These are phyloP conservation scores for Drosophila planitibia DNA, from an alignment of 2,888 invertebrate genomes.

Conservation along the genomic window DNA sequence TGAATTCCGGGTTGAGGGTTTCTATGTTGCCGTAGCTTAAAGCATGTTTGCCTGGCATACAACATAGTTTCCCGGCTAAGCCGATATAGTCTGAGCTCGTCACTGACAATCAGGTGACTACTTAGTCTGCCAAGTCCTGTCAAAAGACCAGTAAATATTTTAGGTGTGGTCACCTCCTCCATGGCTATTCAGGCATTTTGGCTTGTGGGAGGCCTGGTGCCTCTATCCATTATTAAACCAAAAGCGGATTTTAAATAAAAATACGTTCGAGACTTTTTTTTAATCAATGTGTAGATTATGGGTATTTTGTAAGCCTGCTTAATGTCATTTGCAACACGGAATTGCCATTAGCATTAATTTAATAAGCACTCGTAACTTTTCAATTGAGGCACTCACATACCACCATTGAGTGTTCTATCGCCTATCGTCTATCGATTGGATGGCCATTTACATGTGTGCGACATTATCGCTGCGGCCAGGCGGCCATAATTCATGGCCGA, in stretches of 20 bases:
- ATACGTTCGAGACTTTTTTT: neutral
- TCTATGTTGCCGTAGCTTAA: neutral
- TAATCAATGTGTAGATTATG: neutral
- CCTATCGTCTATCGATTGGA: slow-evolving; percentile 64
- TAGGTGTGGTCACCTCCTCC: neutral
- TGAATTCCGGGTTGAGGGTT: neutral
- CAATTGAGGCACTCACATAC: slow-evolving; percentile 13
- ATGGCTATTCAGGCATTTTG: neutral
- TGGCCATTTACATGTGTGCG: slow-evolving; percentile 48
- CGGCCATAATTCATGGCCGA: slow-evolving; percentile 66
- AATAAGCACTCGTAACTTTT: slow-evolving; percentile 21
- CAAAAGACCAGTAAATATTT: neutral
- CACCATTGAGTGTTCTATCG: slow-evolving; percentile 7
- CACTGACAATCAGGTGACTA: neutral
- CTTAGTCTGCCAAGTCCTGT: neutral
- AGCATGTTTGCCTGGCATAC: neutral
- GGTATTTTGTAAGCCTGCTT: neutral
- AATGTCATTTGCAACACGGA: slow-evolving; percentile 8
- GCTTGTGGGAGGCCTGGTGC: neutral
- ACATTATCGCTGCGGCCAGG: slow-evolving; percentile 49
- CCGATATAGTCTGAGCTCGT: neutral
- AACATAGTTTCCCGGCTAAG: neutral
- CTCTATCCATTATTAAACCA: neutral
- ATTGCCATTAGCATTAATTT: slow-evolving; percentile 15
- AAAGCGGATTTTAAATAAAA: neutral